These are phyloP conservation scores for Scomberomorus guttatus DNA, from an alignment of 2,797 vertebrate species.

Conservation along the genomic window DNA sequence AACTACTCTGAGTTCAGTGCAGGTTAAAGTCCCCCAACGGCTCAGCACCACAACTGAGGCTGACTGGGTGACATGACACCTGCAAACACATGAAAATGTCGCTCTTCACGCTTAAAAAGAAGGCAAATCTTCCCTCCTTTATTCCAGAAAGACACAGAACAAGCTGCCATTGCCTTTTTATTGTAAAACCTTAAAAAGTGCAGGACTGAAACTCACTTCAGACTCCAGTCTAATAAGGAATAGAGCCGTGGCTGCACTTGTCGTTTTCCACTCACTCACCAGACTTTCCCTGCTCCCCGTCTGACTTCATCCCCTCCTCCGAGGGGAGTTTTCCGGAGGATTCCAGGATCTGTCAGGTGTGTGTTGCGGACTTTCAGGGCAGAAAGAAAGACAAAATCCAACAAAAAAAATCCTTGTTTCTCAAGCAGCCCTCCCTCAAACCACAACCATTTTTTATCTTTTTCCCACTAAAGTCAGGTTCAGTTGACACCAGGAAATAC, in stretches of 20 bases:
- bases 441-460: not conserved
- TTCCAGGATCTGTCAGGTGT: conserved; percentile 77
- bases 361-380: conserved; percentile 36
- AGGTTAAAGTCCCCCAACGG: conserved; percentile 80
- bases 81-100: conserved; percentile 39
- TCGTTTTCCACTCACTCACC: conserved; percentile 77
- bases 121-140: not conserved
- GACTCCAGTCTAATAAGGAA: not conserved
- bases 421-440: conserved; percentile 19
- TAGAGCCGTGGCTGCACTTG: conserved; percentile 23
- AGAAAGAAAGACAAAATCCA: conserved; percentile 15
- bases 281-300: conserved; percentile 82
- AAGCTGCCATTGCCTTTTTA: not conserved
- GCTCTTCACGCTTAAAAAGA: conserved; percentile 15
- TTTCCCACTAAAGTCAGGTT: conserved; percentile 10
- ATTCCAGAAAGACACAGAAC: conserved; percentile 10
- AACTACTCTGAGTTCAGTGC: conserved; percentile 47
- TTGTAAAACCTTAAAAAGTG: conserved; percentile 12
- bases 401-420: conserved; percentile 18
- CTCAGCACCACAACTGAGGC: conserved; percentile 48
- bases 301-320: conserved; percentile 80
- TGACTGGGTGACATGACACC: conserved; percentile 48
- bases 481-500: conserved; percentile 66
- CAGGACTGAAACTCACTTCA: conserved; percentile 15
- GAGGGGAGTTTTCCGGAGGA: conserved; percentile 60